Evolutionary conservation across 2,888 invertebrate species (phyloP), one percentile per base, ranked within the genome.

Genomic region (Thymelicus lineola): DNA sequence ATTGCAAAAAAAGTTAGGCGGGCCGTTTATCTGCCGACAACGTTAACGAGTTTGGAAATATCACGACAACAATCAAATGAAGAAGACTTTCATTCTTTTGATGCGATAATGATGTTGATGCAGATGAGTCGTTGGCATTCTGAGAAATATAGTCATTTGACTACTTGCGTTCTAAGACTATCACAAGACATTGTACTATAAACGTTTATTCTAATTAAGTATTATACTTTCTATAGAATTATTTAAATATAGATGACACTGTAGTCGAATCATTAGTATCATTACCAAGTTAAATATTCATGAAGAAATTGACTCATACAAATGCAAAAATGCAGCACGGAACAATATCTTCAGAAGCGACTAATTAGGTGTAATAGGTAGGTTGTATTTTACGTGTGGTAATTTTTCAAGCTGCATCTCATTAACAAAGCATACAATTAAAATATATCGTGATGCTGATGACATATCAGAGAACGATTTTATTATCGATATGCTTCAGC

Each of bases 401-500:
- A 55, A 65, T 57, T 35, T 57, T 35, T 35, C 28, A 60, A 10
- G 6, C 53, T 15, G 38, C 46, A 57, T 63, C 48, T 69, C 46
- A 48, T 58, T 58, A 63, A 36, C 57, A 6, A 17, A 62, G 61
- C 48, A 35, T 38, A 57, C 17, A 62, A 63, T 63, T 62, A 69
- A 63, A 69, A 60, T 60, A 28, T 63, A 77, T 82, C 86, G 81
- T 85, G 85, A 83, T 84, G 82, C 84, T 82, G 85, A 83, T 84
- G 82, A 84, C 82, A 85, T 82, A 86, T 85, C 78, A 80, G 75
- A 72, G 76, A 80, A 82, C 84, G 80, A 85, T 84, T 84, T 84
- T 79, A 77, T 81, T 78, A 79, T 84, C 70, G 45, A 67, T 75
- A 89, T 85, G 86, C 75, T 74, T 79, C 78, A 70, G 38, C 62